phyloP scores from a whole-genome alignment of 2,113 vertebrate genomes.

The Nansenia antarctica region DNA sequence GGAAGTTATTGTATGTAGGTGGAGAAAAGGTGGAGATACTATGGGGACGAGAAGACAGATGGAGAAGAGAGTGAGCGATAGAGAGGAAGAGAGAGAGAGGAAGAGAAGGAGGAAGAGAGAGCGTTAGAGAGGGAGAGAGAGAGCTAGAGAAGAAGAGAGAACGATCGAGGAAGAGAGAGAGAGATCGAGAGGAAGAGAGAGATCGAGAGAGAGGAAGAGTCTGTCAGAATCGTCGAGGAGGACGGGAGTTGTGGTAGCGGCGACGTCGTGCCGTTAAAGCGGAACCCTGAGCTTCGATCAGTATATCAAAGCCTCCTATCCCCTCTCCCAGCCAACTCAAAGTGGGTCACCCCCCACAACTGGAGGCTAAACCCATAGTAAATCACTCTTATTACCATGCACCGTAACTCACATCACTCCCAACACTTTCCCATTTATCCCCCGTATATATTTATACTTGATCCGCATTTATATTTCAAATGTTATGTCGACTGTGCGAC shows the following conservation, averaged over 20 bases:
- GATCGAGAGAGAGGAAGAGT: background rate
- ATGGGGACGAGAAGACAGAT: slow-evolving; percentile 7
- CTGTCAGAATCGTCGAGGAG: slow-evolving; percentile 9
- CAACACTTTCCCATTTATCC: background rate
- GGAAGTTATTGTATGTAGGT: no score
- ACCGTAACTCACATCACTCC: background rate
- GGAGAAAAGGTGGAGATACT: background rate
- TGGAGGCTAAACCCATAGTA: slow-evolving; percentile 33
- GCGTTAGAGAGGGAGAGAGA: background rate
- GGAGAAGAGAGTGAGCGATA: slow-evolving; percentile 9
- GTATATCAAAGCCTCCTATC: slow-evolving; percentile 27
- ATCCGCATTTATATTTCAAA: slow-evolving; percentile 14
- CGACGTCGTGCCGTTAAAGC: slow-evolving; percentile 22
- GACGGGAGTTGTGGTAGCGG: slow-evolving; percentile 9
- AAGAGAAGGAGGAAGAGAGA: background rate
- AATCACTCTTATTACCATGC: slow-evolving; percentile 19
- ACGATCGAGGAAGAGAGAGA: background rate
- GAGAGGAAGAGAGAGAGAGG: background rate
- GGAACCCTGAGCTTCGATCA: slow-evolving; percentile 30
- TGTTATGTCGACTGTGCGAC: background rate
- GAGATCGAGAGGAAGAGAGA: background rate
- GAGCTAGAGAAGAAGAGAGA: background rate
- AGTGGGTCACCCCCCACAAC: slow-evolving; percentile 62
- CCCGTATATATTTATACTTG: slow-evolving; percentile 4
- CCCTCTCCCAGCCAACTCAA: slow-evolving; percentile 33